These are phyloP conservation scores for Notiomystis cincta DNA, from an alignment of 2,113 vertebrate genomes.

Conservation along the genomic window DNA sequence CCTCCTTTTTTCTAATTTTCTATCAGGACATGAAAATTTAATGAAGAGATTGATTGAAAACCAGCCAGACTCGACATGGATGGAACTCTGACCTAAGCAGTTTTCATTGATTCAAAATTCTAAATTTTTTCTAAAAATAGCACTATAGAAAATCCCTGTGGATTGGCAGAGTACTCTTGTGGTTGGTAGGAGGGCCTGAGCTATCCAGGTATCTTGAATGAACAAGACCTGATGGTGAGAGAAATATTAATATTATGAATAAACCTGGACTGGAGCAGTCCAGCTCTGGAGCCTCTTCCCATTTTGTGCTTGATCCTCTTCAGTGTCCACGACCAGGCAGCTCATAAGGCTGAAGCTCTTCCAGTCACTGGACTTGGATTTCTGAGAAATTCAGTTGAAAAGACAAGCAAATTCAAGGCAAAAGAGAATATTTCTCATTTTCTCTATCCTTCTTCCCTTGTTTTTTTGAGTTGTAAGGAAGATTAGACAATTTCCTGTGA, in stretches of 20 bases:
- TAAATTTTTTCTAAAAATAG: background rate
- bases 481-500: background rate
- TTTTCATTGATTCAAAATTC: background rate
- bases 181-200: background rate
- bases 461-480: background rate
- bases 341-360: background rate
- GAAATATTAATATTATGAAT: background rate
- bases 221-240: background rate
- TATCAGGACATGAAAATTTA: background rate
- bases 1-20: background rate
- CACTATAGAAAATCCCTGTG: background rate
- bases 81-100: background rate
- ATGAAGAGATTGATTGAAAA: background rate
- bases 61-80: background rate
- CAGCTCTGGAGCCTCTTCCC: background rate
- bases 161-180: background rate
- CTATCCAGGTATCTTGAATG: background rate
- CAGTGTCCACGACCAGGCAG: background rate
- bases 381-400: background rate
- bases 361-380: background rate
- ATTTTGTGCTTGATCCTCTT: background rate
- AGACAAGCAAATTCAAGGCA: background rate
- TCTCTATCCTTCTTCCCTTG: background rate
- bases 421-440: background rate
- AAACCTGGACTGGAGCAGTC: background rate